Base-by-base conservation (phyloP, 2,888 invertebrate species). In the Apotomis capreana region DNA sequence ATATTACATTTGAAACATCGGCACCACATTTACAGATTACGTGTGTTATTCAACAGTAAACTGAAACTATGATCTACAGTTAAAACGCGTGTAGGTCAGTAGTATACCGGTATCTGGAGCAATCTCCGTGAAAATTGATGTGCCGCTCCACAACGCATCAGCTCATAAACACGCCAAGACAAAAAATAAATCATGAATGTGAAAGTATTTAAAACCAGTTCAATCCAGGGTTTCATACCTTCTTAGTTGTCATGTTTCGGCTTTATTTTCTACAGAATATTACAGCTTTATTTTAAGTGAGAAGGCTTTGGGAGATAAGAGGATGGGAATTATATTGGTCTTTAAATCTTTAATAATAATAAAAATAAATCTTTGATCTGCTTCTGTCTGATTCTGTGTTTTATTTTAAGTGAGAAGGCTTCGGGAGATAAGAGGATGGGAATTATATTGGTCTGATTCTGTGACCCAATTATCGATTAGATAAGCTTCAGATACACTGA, bases 381-480 rank as follows among this genome's bases (percentile, higher is more conserved):
- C n/a, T n/a, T n/a, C n/a, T n/a, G n/a, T n/a, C 26, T 26, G 26
- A 26, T 26, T 26, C 26, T 26, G 13, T 36, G 65, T 57, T 46
- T 9, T n/a, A 10, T 46, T 57, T 57, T 8, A 15, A 8, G 5
- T 46, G 55, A 37, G 12, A n/a, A 12, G 44, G 5, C n/a, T 46
- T 0, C 15, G 57, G 10, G 44, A 26, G 40, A 36, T 46, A 46
- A 3, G 55, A 57, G 65, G 5, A 44, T 46, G 15, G 15, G 15
- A 54, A 40, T 40, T 54, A 64, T 65, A 54, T 10, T 12, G 26
- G 13, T 70, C 51, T 67, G 67, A 37, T 57, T 68, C 51, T 62
- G 51, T 57, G 67, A 57, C 67, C 71, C 71, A 71, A 55, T 68
- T 57, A 68, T 67, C 51, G 51, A 71, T 71, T 71, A 57, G 71